Evolutionary conservation across 2,113 vertebrate species (phyloP).

Genomic region (Pollimyrus isidori): DNA sequence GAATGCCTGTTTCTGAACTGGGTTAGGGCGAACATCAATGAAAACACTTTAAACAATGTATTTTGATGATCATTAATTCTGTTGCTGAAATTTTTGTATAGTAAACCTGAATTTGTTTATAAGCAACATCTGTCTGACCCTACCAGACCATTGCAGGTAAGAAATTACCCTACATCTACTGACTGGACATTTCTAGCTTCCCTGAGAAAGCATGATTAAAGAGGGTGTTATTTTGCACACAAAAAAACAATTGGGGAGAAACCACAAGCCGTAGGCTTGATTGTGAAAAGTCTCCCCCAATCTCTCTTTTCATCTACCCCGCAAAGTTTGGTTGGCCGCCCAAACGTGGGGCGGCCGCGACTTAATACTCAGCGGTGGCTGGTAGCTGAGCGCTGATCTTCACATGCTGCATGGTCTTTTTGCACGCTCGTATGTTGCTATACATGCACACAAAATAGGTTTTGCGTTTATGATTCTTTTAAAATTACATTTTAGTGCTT

Average conservation of each 20-base stretch:
- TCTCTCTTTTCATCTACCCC: slow-evolving; percentile 20
- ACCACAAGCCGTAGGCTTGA: slow-evolving; percentile 24
- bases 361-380: slow-evolving; percentile 1
- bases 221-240: slow-evolving; percentile 22
- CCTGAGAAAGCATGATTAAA: slow-evolving; percentile 19
- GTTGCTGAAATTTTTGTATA: not conserved
- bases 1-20: not conserved
- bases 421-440: not conserved
- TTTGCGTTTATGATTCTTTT: not conserved
- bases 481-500: not conserved
- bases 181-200: slow-evolving; percentile 11
- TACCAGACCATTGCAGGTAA: not conserved
- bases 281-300: slow-evolving; percentile 28
- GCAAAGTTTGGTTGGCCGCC: slow-evolving; percentile 23
- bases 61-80: not conserved
- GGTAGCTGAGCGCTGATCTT: not conserved
- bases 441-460: not conserved
- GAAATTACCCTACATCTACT: not conserved
- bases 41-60: not conserved
- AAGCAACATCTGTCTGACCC: not conserved
- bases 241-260: slow-evolving; percentile 14
- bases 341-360: slow-evolving; percentile 18
- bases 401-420: not conserved
- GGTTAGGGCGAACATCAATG: not conserved
- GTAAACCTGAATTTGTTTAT: not conserved